Evolutionary conservation across 2,113 vertebrate species (phyloP), one percentile per base, ranked within the genome.

Genomic region (Mellivora capensis): DNA sequence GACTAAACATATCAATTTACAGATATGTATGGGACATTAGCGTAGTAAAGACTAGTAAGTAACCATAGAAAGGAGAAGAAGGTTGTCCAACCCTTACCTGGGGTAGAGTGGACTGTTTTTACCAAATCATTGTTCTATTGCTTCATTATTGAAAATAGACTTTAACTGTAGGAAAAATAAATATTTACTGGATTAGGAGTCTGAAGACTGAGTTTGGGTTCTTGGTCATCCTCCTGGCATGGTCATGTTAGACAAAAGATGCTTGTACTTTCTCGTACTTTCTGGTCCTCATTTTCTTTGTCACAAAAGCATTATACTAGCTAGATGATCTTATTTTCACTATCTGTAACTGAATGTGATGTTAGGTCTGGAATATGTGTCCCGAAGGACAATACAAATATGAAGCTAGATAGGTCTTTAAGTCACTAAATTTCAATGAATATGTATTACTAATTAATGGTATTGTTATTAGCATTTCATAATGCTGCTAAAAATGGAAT

Each of bases 341-440:
- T 92, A 34, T 94, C 34, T 83, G 61, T 86, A 87, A 44, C 39
- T 76, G 31, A n/a, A 87, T 95, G 23, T 42, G 90, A 90, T 80
- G 17, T 80, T 88, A 91, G 62, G 37, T 96, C 54, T 93, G 44
- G 20, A 94, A 93, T 96, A 79, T 23, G 15, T 83, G n/a, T 97
- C 91, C 92, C 97, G 94, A 96, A 95, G 90, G 94, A 93, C 57
- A 97, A 90, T 34, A 96, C 61, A 97, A 93, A 90, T 96, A 96
- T 84, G 54, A 97, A 77, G 37, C 76, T 74, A 93, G 27, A 61
- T 79, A 95, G 34, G 25, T 93, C 69, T 85, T 77, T 93, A 95
- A 96, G 57, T 93, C 83, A 85, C 83, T 97, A 96, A 93, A 94
- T 96, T 97, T 97, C 95, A 97, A 97, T 96, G 96, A 98, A 98